Evolutionary conservation across 2,888 invertebrate species (phyloP).

Genomic region (Eremobia ochroleuca): DNA sequence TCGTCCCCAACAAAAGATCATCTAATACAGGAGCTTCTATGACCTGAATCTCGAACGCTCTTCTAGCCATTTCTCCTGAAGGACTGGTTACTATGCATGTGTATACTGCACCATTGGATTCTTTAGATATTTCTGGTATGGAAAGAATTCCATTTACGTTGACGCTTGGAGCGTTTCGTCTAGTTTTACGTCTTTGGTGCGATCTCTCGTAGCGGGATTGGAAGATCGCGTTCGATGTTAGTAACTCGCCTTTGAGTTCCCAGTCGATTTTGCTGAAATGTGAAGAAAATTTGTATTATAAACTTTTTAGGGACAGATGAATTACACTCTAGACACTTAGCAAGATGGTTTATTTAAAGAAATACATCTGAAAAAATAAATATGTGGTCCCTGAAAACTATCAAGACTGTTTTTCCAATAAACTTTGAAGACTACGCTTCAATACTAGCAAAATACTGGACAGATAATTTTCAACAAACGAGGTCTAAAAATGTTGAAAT

Average conservation of each 20-base stretch:
- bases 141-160: conserved; percentile 91
- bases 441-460: background rate
- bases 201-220: conserved; percentile 83
- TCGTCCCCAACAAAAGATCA: conserved; percentile 95
- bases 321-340: background rate
- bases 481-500: background rate
- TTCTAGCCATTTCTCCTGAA: conserved; percentile 91
- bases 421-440: background rate
- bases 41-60: conserved; percentile 93
- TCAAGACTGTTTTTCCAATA: background rate
- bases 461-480: background rate
- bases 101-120: conserved; percentile 94
- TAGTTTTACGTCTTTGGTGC: conserved; percentile 73
- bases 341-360: background rate
- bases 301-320: background rate
- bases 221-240: conserved; percentile 83
- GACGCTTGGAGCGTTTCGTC: conserved; percentile 80
- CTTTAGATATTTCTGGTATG: conserved; percentile 92
- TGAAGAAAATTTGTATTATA: rapidly evolving
- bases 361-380: background rate
- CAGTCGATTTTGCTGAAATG: conserved; percentile 88
- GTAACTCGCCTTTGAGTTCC: conserved; percentile 85
- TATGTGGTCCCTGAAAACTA: background rate
- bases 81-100: conserved; percentile 95
- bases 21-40: conserved; percentile 95